Percentiles rank a stretch among this genome's conserved stretches.
phyloP scores from a whole-genome alignment of 2,888 invertebrate genomes.

The Ganaspis brasiliensis region DNA sequence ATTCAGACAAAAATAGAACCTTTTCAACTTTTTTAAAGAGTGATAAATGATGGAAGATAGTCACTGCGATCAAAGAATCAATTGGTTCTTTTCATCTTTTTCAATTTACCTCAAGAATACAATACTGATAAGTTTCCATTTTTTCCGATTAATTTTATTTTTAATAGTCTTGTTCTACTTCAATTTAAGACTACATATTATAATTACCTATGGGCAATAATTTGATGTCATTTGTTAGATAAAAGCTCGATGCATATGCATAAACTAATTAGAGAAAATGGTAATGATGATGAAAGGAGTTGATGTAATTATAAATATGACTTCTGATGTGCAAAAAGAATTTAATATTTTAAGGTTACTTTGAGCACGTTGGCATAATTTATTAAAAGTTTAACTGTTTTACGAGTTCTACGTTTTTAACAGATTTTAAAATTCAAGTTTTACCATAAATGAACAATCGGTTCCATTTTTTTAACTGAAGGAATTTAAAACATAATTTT shows the following conservation, averaged over 20 bases:
- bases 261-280: slow-evolving; percentile 31
- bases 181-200: not conserved
- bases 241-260: slow-evolving; percentile 13
- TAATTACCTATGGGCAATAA: not conserved
- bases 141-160: not conserved
- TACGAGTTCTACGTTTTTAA: too few relatives aligned
- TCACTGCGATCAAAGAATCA: slow-evolving; percentile 17
- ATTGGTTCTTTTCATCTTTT: not conserved
- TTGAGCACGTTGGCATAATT: not conserved
- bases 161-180: not conserved
- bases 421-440: too few relatives aligned
- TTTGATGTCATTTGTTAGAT: slow-evolving; percentile 15
- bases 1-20: too few relatives aligned
- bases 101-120: not conserved
- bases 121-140: not conserved
- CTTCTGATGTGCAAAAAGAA: not conserved
- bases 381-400: too few relatives aligned
- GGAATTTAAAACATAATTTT: too few relatives aligned
- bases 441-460: too few relatives aligned
- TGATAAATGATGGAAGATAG: too few relatives aligned
- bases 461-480: too few relatives aligned
- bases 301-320: not conserved
- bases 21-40: too few relatives aligned
- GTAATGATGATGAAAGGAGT: slow-evolving; percentile 14
- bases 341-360: not conserved